These are phyloP conservation scores for Drosophila aff. DNA, from an alignment of 1,140 invertebrate genomes.

Conservation along the genomic window DNA sequence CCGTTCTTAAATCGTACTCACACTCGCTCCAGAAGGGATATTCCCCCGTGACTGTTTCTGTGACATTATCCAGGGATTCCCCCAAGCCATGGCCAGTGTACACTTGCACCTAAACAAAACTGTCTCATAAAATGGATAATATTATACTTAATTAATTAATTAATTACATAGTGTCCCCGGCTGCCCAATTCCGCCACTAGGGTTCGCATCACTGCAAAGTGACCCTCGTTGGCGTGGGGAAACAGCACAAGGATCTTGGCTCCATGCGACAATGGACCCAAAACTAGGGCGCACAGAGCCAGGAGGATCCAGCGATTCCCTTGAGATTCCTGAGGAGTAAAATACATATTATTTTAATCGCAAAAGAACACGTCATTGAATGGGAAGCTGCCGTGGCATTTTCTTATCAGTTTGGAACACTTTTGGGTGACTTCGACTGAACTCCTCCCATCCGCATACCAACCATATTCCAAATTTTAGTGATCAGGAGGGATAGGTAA, in stretches of 20 bases:
- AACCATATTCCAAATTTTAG: conserved; percentile 27
- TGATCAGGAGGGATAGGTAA: neutral
- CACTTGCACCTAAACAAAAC: conserved; percentile 56
- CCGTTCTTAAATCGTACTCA: conserved; percentile 26
- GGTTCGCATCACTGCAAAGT: conserved; percentile 79
- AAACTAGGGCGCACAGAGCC: conserved; percentile 1
- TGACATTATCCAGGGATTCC: conserved; percentile 64
- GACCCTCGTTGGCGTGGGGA: conserved; percentile 80
- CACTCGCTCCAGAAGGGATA: conserved; percentile 73
- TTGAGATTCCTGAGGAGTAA: conserved; percentile 4
- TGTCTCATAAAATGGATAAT: neutral
- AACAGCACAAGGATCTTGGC: conserved; percentile 80
- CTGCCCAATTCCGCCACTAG: conserved; percentile 77
- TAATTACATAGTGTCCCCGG: conserved; percentile 64
- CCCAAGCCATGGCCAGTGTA: conserved; percentile 67
- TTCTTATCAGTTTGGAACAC: conserved; percentile 20
- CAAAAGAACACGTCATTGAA: conserved; percentile 40
- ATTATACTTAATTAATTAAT: neutral
- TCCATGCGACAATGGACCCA: conserved; percentile 5
- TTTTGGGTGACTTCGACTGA: neutral
- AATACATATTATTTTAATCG: neutral
- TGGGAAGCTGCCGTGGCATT: neutral
- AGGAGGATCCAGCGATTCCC: conserved; percentile 6
- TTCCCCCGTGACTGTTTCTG: conserved; percentile 69
- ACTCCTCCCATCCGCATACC: conserved; percentile 8